These are phyloP conservation scores for Coleophora deauratella DNA, from an alignment of 2,888 invertebrate genomes.

Conservation along the genomic window DNA sequence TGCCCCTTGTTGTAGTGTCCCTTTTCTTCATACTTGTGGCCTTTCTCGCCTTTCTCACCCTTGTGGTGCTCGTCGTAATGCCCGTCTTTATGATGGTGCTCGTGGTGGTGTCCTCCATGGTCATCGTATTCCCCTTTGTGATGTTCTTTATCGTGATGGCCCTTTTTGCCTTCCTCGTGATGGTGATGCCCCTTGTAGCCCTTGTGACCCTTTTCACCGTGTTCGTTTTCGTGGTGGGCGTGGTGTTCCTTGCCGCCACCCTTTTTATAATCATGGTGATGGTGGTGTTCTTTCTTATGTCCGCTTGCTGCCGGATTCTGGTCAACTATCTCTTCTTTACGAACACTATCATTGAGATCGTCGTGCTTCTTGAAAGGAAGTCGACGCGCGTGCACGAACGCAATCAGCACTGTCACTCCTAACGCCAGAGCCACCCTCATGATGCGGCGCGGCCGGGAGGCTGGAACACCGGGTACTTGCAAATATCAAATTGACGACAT, in stretches of 20 bases:
- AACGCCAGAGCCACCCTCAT: slow-evolving; percentile 52
- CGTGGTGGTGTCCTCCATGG: slow-evolving; percentile 76
- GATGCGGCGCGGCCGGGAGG: slow-evolving; percentile 26
- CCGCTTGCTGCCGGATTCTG: slow-evolving; percentile 54
- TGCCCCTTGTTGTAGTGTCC: slow-evolving; percentile 89
- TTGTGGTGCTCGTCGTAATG: slow-evolving; percentile 78
- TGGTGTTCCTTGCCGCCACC: slow-evolving; percentile 81
- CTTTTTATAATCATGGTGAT: slow-evolving; percentile 70
- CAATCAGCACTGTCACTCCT: slow-evolving; percentile 36
- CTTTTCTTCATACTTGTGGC: slow-evolving; percentile 77
- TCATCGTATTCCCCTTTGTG: slow-evolving; percentile 78
- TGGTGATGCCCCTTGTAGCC: slow-evolving; percentile 81
- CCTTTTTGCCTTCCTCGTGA: slow-evolving; percentile 80
- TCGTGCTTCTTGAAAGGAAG: slow-evolving; percentile 14
- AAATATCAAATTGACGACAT: slow-evolving; percentile 45
- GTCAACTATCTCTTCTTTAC: slow-evolving; percentile 26
- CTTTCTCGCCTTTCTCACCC: slow-evolving; percentile 79
- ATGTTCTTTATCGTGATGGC: slow-evolving; percentile 81
- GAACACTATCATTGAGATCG: neutral
- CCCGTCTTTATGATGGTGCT: slow-evolving; percentile 78
- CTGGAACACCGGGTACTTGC: slow-evolving; percentile 35
- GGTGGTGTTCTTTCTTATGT: slow-evolving; percentile 63
- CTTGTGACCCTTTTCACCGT: slow-evolving; percentile 82
- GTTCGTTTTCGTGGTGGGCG: slow-evolving; percentile 76
- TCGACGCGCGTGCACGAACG: slow-evolving; percentile 38